Conservation (phyloP, 2,113 vertebrate species). For the Circaetus cinerascens region DNA sequence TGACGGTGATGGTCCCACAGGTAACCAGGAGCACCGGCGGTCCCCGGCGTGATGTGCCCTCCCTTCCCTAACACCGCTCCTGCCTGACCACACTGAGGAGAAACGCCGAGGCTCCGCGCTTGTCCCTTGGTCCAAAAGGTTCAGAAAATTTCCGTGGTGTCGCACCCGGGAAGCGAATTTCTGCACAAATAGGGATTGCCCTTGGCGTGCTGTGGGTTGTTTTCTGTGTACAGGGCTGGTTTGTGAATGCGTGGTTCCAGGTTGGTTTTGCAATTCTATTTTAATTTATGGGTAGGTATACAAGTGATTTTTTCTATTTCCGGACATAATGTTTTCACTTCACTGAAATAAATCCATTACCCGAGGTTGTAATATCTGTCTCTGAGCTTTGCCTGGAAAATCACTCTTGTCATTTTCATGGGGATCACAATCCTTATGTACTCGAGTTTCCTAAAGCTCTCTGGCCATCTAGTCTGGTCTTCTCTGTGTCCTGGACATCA, state of each 20-base stretch:
- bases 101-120: accelerated
- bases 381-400: neutral
- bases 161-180: neutral
- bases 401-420: neutral
- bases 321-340: accelerated
- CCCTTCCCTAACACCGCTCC: neutral
- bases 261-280: neutral
- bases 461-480: too few relatives aligned
- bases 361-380: neutral
- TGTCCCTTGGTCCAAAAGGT: neutral
- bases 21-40: neutral
- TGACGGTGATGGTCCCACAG: neutral
- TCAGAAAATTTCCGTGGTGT: neutral
- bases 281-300: neutral
- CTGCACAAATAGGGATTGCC: neutral
- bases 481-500: neutral
- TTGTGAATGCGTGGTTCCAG: neutral
- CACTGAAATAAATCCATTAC: neutral
- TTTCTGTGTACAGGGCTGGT: neutral
- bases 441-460: neutral
- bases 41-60: neutral
- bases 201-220: accelerated
- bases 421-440: neutral
- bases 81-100: neutral
- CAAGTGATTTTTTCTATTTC: neutral